Conservation (phyloP, 2,888 invertebrate genomes). For the Fragum fragum region DNA sequence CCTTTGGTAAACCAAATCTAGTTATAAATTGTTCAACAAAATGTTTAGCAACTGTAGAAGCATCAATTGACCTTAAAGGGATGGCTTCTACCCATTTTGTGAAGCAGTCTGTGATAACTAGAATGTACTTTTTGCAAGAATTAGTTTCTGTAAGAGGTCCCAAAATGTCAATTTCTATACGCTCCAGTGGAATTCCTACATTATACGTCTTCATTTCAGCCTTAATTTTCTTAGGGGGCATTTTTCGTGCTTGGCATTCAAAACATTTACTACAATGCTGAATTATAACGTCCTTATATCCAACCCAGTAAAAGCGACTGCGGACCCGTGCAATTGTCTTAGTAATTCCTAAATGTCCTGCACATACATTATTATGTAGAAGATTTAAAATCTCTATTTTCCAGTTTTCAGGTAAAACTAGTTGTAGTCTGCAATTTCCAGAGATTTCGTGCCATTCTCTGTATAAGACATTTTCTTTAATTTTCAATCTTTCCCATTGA, state of each 20-base stretch:
- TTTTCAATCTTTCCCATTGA: not conserved
- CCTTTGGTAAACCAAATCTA: constrained; percentile 7
- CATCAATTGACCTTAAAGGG: not conserved
- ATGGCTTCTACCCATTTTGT: constrained; percentile 15
- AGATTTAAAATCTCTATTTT: not conserved
- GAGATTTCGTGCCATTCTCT: not conserved
- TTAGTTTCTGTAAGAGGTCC: not conserved
- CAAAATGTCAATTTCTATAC: not conserved
- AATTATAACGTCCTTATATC: constrained; percentile 25
- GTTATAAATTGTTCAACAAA: constrained; percentile 4
- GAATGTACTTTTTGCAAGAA: not conserved
- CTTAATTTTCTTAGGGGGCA: constrained; percentile 34
- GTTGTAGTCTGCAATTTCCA: not conserved
- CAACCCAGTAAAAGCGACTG: constrained; percentile 33
- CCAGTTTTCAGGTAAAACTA: not conserved
- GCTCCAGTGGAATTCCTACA: too few relatives aligned
- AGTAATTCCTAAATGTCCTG: constrained; percentile 43
- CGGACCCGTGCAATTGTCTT: not conserved
- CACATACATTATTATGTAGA: constrained; percentile 25
- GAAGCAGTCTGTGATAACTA: constrained; percentile 7
- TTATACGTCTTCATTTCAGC: too few relatives aligned
- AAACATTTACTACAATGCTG: constrained; percentile 24
- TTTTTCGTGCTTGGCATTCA: too few relatives aligned
- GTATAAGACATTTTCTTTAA: not conserved
- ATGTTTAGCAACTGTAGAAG: not conserved